These are phyloP conservation scores for Ellobium chinense DNA, from an alignment of 2,888 invertebrate genomes.

Conservation along the genomic window DNA sequence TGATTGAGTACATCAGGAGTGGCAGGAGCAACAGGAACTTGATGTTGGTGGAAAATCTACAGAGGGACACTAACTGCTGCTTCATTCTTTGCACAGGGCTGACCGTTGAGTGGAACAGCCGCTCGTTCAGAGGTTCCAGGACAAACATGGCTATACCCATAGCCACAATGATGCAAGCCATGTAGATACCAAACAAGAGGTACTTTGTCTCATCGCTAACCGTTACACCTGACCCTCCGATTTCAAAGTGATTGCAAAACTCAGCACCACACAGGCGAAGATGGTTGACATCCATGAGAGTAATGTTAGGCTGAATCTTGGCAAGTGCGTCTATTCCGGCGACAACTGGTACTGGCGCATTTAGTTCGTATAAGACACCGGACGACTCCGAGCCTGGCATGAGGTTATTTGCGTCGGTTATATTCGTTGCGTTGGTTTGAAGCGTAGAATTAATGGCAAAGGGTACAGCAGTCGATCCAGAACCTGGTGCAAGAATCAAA, in stretches of 20 bases:
- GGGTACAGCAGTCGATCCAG: background rate
- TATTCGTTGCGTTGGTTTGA: background rate
- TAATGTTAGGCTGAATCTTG: background rate
- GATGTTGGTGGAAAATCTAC: conserved; percentile 62
- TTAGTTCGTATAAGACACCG: background rate
- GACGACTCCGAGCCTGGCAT: background rate
- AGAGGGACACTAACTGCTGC: conserved; percentile 59
- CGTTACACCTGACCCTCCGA: conserved; percentile 32
- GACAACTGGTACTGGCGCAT: background rate
- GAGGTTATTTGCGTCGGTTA: background rate
- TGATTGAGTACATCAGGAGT: conserved; percentile 69
- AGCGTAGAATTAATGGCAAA: background rate
- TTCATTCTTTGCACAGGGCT: conserved; percentile 49
- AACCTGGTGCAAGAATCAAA: conserved; percentile 58
- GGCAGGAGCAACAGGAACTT: conserved; percentile 66
- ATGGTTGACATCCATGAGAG: background rate
- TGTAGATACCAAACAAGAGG: conserved; percentile 69
- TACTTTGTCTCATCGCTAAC: conserved; percentile 62
- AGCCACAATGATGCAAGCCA: conserved; percentile 61
- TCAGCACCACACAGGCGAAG: conserved; percentile 61
- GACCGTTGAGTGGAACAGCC: conserved; percentile 33
- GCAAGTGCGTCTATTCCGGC: background rate
- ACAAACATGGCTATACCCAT: conserved; percentile 62
- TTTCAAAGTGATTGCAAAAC: conserved; percentile 61
- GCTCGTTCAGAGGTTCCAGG: conserved; percentile 67